phyloP scores from a whole-genome alignment of 2,888 invertebrate species.

The Phasia obesa region DNA sequence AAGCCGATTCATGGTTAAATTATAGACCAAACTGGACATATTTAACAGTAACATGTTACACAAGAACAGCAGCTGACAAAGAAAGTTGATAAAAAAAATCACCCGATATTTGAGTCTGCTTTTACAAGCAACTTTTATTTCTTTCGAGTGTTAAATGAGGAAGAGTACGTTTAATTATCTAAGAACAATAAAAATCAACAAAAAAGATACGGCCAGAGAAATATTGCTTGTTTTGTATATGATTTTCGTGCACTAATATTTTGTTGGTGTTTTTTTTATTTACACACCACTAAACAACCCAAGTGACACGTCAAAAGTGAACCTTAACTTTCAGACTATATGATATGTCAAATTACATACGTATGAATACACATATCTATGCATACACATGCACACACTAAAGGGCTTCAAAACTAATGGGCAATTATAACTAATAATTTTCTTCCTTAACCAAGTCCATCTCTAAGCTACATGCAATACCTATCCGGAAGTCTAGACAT shows the following conservation, averaged over 20 bases:
- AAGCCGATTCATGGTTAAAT: too few relatives aligned
- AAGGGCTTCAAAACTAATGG: background rate
- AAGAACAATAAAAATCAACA: too few relatives aligned
- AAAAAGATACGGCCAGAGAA: background rate
- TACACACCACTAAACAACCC: background rate
- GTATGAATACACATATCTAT: background rate
- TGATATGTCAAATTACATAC: background rate
- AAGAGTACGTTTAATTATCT: too few relatives aligned
- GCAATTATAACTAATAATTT: background rate
- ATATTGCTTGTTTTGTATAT: background rate
- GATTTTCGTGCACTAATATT: background rate
- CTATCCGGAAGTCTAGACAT: background rate
- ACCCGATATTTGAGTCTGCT: too few relatives aligned
- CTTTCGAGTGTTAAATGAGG: too few relatives aligned
- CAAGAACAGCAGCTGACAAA: too few relatives aligned
- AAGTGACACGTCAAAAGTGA: conserved; percentile 57
- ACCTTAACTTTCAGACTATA: conserved; percentile 3
- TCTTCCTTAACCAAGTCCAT: background rate
- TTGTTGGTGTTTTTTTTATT: background rate
- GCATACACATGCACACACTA: background rate
- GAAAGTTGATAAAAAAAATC: too few relatives aligned
- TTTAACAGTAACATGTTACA: too few relatives aligned
- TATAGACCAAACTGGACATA: too few relatives aligned
- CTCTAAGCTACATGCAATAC: background rate
- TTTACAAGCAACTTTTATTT: too few relatives aligned